These are phyloP conservation scores for Gisinianus flammeolus DNA, from an alignment of 2,888 invertebrate species.

Conservation along the genomic window DNA sequence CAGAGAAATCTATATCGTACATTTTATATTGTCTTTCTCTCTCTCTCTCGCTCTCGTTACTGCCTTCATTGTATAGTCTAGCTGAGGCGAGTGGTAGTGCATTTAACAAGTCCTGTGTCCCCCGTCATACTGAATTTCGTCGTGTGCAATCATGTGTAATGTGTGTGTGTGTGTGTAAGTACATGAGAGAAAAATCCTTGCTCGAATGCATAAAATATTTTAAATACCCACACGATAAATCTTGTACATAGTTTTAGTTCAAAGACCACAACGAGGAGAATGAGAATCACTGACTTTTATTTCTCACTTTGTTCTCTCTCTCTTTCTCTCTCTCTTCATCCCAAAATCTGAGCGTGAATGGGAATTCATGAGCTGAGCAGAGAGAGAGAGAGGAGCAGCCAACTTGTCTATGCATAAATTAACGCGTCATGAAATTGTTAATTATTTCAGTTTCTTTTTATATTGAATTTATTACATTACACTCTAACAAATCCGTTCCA, in stretches of 20 bases:
- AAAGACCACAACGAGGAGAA: background rate
- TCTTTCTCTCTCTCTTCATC: too few relatives aligned
- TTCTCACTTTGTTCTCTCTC: too few relatives aligned
- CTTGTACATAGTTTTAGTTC: background rate
- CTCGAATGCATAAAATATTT: slow-evolving; percentile 35
- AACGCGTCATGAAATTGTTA: too few relatives aligned
- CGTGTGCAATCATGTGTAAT: slow-evolving; percentile 33
- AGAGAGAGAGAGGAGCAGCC: too few relatives aligned
- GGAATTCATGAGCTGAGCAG: too few relatives aligned
- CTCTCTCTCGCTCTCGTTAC: background rate
- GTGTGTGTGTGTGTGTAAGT: background rate
- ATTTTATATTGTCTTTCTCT: slow-evolving; percentile 37
- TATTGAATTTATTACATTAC: too few relatives aligned
- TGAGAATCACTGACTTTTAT: too few relatives aligned
- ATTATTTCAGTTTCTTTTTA: too few relatives aligned
- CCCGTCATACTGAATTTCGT: background rate
- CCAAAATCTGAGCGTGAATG: too few relatives aligned
- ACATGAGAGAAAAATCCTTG: slow-evolving; percentile 26
- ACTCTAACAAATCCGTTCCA: too few relatives aligned
- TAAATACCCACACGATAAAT: slow-evolving; percentile 17
- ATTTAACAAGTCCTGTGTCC: background rate
- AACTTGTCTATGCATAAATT: too few relatives aligned
- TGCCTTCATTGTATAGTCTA: background rate
- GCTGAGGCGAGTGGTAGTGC: background rate
- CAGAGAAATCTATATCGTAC: slow-evolving; percentile 24